Percentiles rank a stretch among this genome's conserved stretches.
Evolutionary conservation across 2,888 invertebrate genomes (phyloP).

Genomic region (Blera fallax): DNA sequence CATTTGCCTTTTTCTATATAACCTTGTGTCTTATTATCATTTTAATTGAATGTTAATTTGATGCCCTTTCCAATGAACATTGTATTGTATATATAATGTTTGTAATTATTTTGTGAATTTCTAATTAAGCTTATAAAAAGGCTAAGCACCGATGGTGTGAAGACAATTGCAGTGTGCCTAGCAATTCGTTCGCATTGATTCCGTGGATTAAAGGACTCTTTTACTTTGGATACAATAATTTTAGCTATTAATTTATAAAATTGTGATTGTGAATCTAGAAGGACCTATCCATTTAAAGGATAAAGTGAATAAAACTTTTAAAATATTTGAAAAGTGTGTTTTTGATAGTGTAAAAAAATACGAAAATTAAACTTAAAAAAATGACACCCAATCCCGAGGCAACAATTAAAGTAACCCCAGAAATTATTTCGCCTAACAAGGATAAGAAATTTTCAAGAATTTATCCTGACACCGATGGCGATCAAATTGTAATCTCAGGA

Average conservation of each 20-base stretch:
- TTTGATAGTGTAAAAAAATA: not conserved
- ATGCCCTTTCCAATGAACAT: conserved; percentile 12
- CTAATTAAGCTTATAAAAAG: conserved; percentile 76
- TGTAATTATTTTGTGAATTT: conserved; percentile 72
- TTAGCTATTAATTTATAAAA: not conserved
- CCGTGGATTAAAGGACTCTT: not conserved
- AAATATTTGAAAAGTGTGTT: not conserved
- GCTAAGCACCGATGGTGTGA: conserved; percentile 59
- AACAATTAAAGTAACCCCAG: conserved; percentile 9
- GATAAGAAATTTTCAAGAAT: conserved; percentile 77
- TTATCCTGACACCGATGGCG: conserved; percentile 81
- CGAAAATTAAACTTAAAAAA: not conserved
- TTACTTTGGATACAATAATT: not conserved
- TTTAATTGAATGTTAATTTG: conserved; percentile 52
- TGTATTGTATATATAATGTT: conserved; percentile 12
- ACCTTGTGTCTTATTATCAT: conserved; percentile 27
- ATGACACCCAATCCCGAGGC: conserved; percentile 63
- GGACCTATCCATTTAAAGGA: not conserved
- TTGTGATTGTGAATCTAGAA: conserved; percentile 2
- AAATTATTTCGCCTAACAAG: conserved; percentile 68
- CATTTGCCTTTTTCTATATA: not conserved
- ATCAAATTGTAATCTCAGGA: conserved; percentile 84
- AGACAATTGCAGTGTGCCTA: conserved; percentile 78
- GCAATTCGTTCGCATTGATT: conserved; percentile 76
- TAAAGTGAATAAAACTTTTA: not conserved